These are phyloP conservation scores for Agonopterix arenella DNA, from an alignment of 2,888 invertebrate species.

Conservation along the genomic window DNA sequence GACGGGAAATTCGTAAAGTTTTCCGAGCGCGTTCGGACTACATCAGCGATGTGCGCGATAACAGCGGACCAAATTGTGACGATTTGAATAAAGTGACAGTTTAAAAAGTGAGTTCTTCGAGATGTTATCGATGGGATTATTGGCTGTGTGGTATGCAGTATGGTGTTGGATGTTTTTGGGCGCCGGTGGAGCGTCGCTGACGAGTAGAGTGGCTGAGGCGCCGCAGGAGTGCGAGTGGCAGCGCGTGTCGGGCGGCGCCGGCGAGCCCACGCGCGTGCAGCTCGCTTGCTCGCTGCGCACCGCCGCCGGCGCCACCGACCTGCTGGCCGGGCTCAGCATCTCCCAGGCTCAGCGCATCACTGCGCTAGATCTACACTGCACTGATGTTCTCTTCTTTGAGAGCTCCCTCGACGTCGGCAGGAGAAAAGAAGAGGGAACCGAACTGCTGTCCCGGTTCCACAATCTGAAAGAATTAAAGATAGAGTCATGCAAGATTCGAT, in stretches of 20 bases:
- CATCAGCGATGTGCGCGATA: constrained; percentile 65
- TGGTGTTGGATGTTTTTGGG: constrained; percentile 58
- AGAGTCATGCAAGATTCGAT: constrained; percentile 87
- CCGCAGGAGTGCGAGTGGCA: constrained; percentile 86
- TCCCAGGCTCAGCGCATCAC: constrained; percentile 83
- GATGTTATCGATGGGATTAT: constrained; percentile 68
- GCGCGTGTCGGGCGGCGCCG: constrained; percentile 69
- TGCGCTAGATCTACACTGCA: constrained; percentile 82
- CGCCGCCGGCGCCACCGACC: constrained; percentile 80
- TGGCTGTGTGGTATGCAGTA: constrained; percentile 53
- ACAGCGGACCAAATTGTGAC: constrained; percentile 57
- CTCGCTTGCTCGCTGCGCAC: constrained; percentile 81
- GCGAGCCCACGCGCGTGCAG: constrained; percentile 75
- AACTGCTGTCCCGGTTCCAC: constrained; percentile 79
- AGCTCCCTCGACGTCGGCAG: constrained; percentile 79
- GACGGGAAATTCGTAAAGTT: constrained; percentile 73
- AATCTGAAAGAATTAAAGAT: constrained; percentile 82
- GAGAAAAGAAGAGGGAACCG: constrained; percentile 69
- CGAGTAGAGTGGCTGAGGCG: constrained; percentile 77
- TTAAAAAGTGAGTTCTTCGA: constrained; percentile 62
- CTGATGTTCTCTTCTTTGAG: constrained; percentile 84
- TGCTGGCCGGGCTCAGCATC: constrained; percentile 78
- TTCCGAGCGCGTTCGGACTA: constrained; percentile 62
- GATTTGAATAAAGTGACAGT: constrained; percentile 68
- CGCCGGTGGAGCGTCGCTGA: constrained; percentile 62